A percentile compares a stretch with the other conserved stretches of the same genome.
These are phyloP conservation scores for Bactericera cockerelli DNA, from an alignment of 1,140 invertebrate species.

Conservation along the genomic window DNA sequence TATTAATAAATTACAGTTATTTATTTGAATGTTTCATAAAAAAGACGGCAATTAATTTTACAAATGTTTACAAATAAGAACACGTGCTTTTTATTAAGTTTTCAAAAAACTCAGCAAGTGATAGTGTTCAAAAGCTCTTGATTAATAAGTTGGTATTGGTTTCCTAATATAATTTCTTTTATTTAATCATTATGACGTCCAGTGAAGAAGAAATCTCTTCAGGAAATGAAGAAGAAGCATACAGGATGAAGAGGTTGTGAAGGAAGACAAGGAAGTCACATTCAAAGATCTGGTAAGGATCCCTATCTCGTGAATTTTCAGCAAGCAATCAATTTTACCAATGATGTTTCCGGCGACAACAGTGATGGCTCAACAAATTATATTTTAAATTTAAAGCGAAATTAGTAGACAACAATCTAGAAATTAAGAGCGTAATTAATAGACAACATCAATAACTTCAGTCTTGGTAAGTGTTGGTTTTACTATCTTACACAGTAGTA, in stretches of 20 bases:
- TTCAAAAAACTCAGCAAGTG: background rate
- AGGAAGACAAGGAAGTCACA: conserved; percentile 30
- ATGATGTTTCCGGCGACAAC: background rate
- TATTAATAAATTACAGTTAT: too few relatives aligned
- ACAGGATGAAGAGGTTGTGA: conserved; percentile 17
- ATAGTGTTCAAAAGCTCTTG: background rate
- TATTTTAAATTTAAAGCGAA: background rate
- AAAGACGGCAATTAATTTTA: too few relatives aligned
- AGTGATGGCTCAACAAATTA: background rate
- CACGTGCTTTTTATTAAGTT: background rate
- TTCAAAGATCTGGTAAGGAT: conserved; percentile 44
- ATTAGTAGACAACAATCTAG: background rate
- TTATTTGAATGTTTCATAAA: too few relatives aligned
- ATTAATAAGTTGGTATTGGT: background rate
- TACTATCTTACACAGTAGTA: background rate
- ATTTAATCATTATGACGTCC: background rate
- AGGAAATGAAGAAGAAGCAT: background rate
- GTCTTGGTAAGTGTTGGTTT: background rate
- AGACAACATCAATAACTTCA: conserved; percentile 1
- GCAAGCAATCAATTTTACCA: too few relatives aligned
- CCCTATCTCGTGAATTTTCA: background rate
- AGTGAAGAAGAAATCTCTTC: conserved; percentile 3
- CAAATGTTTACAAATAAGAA: background rate
- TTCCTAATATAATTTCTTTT: background rate
- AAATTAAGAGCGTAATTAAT: too few relatives aligned